A percentile compares a stretch with the other conserved stretches of the same genome.
phyloP scores from a whole-genome alignment of 2,113 vertebrate species.

The Suncus etruscus region DNA sequence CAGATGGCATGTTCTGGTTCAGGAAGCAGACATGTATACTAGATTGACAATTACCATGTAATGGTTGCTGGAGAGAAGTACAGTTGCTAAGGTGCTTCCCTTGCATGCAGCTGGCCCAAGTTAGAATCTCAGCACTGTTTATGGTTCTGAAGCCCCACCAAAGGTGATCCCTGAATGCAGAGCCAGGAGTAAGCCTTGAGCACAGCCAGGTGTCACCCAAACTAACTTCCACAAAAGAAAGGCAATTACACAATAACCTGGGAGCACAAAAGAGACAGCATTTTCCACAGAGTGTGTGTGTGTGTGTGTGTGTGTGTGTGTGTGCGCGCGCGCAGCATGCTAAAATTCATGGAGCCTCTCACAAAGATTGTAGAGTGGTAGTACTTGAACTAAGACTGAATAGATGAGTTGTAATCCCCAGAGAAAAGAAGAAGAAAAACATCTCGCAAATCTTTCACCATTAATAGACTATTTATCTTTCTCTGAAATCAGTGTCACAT shows the following conservation, averaged over 20 bases:
- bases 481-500: conserved; percentile 24
- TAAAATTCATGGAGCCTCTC: conserved; percentile 1
- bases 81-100: no score
- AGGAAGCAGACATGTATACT: background rate
- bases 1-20: background rate
- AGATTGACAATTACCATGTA: no score
- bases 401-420: background rate
- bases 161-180: no score
- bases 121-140: no score
- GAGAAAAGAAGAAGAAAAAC: background rate
- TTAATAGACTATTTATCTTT: background rate
- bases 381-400: background rate
- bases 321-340: no score
- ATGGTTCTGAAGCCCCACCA: no score
- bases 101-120: no score
- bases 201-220: no score
- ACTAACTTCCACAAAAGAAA: no score
- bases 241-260: background rate
- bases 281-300: background rate
- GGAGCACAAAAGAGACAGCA: background rate
- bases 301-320: background rate
- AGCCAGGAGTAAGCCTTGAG: no score
- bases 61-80: no score
- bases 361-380: background rate
- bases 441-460: background rate